phyloP scores from a whole-genome alignment of 2,797 vertebrate species.

The Aplochiton taeniatus region DNA sequence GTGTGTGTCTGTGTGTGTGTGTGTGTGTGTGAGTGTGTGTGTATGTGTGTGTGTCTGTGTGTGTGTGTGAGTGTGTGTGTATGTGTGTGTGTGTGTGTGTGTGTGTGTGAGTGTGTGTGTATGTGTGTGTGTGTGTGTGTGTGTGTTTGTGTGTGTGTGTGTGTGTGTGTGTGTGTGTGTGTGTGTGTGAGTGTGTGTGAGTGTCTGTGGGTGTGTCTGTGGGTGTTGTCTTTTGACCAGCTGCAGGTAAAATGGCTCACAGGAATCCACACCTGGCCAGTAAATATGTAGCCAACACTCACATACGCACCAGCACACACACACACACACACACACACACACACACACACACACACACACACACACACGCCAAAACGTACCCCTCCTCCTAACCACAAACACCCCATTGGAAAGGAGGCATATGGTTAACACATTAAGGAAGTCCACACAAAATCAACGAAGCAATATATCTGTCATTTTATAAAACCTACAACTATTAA shows the following conservation, averaged over 20 bases:
- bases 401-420: too few species aligned
- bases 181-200: conserved; percentile 10
- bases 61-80: background rate
- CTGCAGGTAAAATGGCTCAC: background rate
- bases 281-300: conserved; percentile 3
- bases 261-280: conserved; percentile 7
- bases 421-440: too few species aligned
- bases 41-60: background rate
- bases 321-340: conserved; percentile 2
- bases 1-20: background rate
- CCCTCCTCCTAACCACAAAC: too few species aligned
- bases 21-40: background rate
- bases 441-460: too few species aligned
- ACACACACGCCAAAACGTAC: background rate
- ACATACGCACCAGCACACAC: background rate
- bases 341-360: conserved; percentile 2
- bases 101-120: background rate
- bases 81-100: background rate
- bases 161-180: background rate
- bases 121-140: background rate
- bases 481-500: too few species aligned
- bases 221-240: background rate
- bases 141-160: conserved; percentile 13
- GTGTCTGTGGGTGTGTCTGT: background rate
- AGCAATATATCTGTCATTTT: too few species aligned